Evolutionary conservation across 2,888 invertebrate species (phyloP), one percentile per base, ranked within the genome.

Genomic region (Cryptocephalus primarius): DNA sequence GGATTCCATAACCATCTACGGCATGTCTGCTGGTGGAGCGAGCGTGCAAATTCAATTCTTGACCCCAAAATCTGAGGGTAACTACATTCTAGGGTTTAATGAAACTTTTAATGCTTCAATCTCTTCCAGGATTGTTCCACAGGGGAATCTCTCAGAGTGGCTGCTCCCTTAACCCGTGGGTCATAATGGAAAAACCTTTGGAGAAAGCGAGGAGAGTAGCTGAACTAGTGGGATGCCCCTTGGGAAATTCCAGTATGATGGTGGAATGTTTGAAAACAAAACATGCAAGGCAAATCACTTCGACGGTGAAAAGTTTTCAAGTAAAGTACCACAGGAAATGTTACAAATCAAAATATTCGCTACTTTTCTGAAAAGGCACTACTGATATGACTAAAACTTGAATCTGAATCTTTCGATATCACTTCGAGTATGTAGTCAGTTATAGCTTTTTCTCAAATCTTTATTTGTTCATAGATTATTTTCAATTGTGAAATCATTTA

Each of bases 41-140:
- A 82, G 85, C 55, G 83, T 82, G 0, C 84, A 87, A 62, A 78
- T 84, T 51, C 87, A 86, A 53, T 78, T 80, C 54, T 56, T 87
- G 10, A 79, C 83, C 0, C 78, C 79, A 0, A 59, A 77, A 54
- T 80, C 82, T 10, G 72, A 69, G 64, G 82, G 81, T 74, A 70
- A 71, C 40, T 32, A 32, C 9, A n/a, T 10, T 10, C 3, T 12
- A 10, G 2, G 9, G 14, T 13, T 6, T 39, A 31, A 31, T 13
- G 41, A 14, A 31, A 31, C 4, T 13, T 9, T 41, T 41, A 9
- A 9, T 4, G 3, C 6, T 22, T 6, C 22, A 22, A 22, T 22
- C 6, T 22, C 44, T 52, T 57, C 10, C 60, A 77, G 80, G 76
- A 9, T 67, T 76, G n/a, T 81, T 81, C 60, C 65, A 74, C 51